phyloP scores from a whole-genome alignment of 1,140 invertebrate genomes.

The Zaprionus gabonicus region DNA sequence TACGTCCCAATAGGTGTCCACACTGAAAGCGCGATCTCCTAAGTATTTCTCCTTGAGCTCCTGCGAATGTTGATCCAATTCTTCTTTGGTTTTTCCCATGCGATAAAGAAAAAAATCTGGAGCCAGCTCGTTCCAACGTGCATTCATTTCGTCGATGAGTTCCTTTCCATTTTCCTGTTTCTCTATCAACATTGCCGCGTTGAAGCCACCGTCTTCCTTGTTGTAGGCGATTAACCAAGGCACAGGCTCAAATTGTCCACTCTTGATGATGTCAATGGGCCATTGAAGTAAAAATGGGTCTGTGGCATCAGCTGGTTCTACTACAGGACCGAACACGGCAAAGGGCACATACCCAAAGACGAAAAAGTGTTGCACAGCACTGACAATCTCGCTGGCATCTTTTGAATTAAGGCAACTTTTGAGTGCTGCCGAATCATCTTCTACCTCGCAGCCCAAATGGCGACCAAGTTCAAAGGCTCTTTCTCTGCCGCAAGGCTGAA shows the following conservation, averaged over 20 bases:
- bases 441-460: neutral
- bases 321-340: constrained; percentile 86
- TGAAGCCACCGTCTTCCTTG: constrained; percentile 86
- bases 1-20: constrained; percentile 40
- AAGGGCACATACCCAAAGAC: constrained; percentile 86
- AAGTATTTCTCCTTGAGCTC: constrained; percentile 40
- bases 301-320: constrained; percentile 73
- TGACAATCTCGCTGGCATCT: constrained; percentile 73
- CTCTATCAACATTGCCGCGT: constrained; percentile 77
- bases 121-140: constrained; percentile 42
- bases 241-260: constrained; percentile 84
- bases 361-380: constrained; percentile 38
- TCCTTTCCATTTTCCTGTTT: constrained; percentile 16
- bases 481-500: neutral
- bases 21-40: constrained; percentile 32
- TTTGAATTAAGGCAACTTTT: constrained; percentile 41
- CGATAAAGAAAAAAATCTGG: constrained; percentile 42
- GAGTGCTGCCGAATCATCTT: neutral
- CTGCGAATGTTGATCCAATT: constrained; percentile 19
- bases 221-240: constrained; percentile 85
- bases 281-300: constrained; percentile 84
- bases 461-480: constrained; percentile 4
- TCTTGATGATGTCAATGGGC: constrained; percentile 81
- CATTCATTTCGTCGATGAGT: constrained; percentile 20
- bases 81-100: neutral